Conservation (phyloP, 2,113 vertebrate genomes). For the Todiramphus chloris region DNA sequence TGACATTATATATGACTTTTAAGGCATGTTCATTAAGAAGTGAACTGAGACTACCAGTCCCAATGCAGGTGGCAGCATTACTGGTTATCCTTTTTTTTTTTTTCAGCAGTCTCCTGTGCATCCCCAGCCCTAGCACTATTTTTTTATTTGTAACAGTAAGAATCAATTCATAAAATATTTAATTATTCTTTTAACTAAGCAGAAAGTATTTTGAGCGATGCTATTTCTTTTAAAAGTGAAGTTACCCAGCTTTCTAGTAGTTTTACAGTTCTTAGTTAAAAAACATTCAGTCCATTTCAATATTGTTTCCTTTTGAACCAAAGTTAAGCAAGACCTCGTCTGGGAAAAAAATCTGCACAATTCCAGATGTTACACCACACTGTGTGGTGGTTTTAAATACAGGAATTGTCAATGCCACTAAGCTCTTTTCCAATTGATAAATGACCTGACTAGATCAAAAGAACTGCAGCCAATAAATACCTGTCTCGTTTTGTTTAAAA, state of each 20-base stretch:
- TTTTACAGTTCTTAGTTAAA: conserved; percentile 11
- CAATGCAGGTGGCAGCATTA: neutral
- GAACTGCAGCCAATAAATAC: neutral
- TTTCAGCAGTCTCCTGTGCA: neutral
- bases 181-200: neutral
- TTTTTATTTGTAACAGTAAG: neutral
- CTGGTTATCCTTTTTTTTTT: neutral
- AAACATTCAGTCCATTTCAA: neutral
- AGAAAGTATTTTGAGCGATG: neutral
- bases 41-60: neutral
- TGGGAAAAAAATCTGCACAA: neutral
- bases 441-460: conserved; percentile 7
- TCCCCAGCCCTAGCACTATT: neutral
- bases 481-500: neutral
- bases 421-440: conserved; percentile 3
- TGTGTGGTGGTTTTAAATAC: neutral
- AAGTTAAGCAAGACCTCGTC: neutral
- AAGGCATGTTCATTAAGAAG: neutral
- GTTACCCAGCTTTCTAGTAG: neutral
- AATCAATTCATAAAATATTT: neutral
- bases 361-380: neutral
- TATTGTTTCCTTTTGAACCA: neutral
- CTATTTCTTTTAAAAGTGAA: neutral
- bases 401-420: neutral
- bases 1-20: neutral